Evolutionary conservation across 2,797 vertebrate genomes (phyloP).

Genomic region (Neolamprologus multifasciatus): DNA sequence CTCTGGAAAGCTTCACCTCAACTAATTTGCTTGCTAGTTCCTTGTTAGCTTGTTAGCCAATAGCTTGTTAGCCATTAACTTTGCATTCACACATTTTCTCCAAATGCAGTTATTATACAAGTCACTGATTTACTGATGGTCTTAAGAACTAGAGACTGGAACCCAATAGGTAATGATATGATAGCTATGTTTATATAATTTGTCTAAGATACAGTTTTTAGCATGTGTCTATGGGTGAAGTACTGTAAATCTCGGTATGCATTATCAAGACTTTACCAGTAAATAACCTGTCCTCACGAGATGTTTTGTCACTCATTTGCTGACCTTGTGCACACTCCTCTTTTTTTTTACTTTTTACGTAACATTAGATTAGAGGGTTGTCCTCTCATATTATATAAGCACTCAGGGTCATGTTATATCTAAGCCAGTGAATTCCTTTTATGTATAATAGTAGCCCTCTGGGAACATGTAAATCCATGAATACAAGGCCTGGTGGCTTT

Average conservation of each 20-base stretch:
- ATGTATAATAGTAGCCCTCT: not conserved
- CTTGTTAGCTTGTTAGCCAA: not conserved
- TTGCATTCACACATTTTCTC: not conserved
- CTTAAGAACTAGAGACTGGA: not conserved
- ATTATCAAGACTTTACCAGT: not conserved
- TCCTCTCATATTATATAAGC: not conserved
- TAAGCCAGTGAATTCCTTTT: conserved; percentile 5
- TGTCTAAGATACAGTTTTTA: not conserved
- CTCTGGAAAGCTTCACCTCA: not conserved
- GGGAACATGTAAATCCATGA: not conserved
- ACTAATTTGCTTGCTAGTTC: not conserved
- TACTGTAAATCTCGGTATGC: accelerated
- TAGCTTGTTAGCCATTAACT: not conserved
- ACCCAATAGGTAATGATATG: not conserved
- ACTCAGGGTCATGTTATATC: not conserved
- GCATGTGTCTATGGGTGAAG: not conserved
- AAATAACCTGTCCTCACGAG: not conserved
- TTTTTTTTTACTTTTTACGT: accelerated
- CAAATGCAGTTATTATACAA: not conserved
- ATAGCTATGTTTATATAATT: not conserved
- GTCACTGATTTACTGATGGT: not conserved
- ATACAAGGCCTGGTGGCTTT: not conserved
- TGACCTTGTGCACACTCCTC: not conserved
- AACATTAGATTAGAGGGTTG: not conserved
- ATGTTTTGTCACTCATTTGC: not conserved